These are phyloP conservation scores for Netelia melanura DNA, from an alignment of 2,888 invertebrate genomes.

Conservation along the genomic window DNA sequence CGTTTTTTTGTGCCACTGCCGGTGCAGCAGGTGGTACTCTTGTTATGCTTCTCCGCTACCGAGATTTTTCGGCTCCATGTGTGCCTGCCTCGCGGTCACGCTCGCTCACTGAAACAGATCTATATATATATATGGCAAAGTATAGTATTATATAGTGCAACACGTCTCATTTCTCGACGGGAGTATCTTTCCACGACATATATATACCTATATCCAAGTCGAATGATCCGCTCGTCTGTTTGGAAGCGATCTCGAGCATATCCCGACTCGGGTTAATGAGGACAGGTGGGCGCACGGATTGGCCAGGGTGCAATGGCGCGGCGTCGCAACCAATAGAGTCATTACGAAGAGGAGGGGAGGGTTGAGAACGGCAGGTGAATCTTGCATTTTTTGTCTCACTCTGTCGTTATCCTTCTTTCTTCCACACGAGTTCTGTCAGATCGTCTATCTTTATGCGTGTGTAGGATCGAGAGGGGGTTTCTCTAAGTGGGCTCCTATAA, in stretches of 20 bases:
- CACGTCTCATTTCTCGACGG: constrained; percentile 39
- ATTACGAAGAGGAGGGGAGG: constrained; percentile 67
- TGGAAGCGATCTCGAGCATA: constrained; percentile 36
- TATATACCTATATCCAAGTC: constrained; percentile 15
- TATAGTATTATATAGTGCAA: constrained; percentile 36
- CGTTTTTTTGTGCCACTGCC: constrained; percentile 26
- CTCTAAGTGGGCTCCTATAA: constrained; percentile 13
- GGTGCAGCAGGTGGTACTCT: constrained; percentile 49
- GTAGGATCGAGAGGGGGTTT: not conserved
- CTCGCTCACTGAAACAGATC: constrained; percentile 29
- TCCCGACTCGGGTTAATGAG: constrained; percentile 59
- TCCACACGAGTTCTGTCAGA: not conserved
- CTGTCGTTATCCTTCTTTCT: constrained; percentile 21
- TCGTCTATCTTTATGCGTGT: not conserved
- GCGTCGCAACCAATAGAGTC: constrained; percentile 74
- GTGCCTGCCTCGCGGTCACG: constrained; percentile 50
- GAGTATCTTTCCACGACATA: constrained; percentile 24
- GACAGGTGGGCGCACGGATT: constrained; percentile 73
- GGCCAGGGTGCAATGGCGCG: constrained; percentile 45
- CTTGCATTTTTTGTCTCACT: constrained; percentile 51
- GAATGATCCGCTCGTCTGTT: constrained; percentile 40
- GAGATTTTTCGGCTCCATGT: constrained; percentile 46
- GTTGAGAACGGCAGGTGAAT: constrained; percentile 74
- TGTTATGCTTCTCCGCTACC: constrained; percentile 33
- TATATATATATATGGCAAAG: constrained; percentile 17